Evolutionary conservation across 2,797 vertebrate genomes (phyloP), one percentile per base, ranked within the genome.

Genomic region (Chelon labrosus): DNA sequence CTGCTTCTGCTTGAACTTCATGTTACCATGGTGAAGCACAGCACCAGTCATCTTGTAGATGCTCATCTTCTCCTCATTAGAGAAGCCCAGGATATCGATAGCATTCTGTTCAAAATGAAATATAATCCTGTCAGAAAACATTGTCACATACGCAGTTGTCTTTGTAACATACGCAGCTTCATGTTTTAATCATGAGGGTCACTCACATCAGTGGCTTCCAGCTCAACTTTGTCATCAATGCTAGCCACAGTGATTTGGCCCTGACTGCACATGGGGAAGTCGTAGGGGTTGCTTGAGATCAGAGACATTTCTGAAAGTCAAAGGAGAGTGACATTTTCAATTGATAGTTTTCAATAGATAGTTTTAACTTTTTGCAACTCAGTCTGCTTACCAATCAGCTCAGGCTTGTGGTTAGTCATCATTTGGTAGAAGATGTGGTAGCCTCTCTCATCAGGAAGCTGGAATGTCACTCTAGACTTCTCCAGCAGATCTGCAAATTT

Each of bases 341-440:
- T n/a, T n/a, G n/a, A n/a, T n/a, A n/a, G n/a, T n/a, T n/a, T n/a
- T n/a, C n/a, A n/a, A n/a, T n/a, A n/a, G n/a, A n/a, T n/a, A n/a
- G n/a, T n/a, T n/a, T n/a, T n/a, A n/a, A 35, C 3, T n/a, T 1
- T 44, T 20, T n/a, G n/a, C 2, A 64, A 25, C 0, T 37, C 2
- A 13, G 0, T 66, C 16, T 73, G 2, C 41, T 83, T 90, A 97
- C 96, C 96, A 58, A 97, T 94, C 10, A 97, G 85, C 55, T 96
- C 96, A 0, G 96, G 96, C 44, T 92, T 96, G 89, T 96, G 95
- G 84, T 96, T 95, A 59, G 96, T 96, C 83, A 94, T 95, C 90
- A 97, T 85, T 88, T 97, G 96, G 79, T 96, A 97, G 80, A 97
- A 97, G 88, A 97, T 97, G 84, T 96, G 96, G 82, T 97, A 97